Evolutionary conservation across 2,797 vertebrate species (phyloP).

Genomic region (Enteromius viviparus): DNA sequence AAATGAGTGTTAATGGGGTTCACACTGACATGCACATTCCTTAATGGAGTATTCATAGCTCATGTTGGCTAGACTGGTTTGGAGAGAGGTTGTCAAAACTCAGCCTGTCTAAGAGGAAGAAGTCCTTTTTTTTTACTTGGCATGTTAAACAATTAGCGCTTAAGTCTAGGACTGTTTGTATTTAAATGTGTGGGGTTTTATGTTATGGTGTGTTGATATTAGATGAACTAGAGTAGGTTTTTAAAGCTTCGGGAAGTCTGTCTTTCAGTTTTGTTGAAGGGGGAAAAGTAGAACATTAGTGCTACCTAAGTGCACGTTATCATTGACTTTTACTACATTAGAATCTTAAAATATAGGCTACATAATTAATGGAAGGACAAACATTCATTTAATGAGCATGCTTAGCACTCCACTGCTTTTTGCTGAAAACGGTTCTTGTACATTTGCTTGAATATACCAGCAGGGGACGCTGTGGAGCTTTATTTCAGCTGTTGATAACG

Average conservation of each 20-base stretch:
- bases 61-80: constrained; percentile 15
- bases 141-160: background rate
- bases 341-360: background rate
- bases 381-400: background rate
- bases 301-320: background rate
- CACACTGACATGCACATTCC: constrained; percentile 16
- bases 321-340: background rate
- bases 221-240: background rate
- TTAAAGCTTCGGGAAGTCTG: background rate
- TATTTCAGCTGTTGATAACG: background rate
- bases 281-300: background rate
- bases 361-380: background rate
- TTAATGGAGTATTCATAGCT: background rate
- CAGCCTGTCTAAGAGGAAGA: background rate
- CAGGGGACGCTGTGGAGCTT: constrained; percentile 19
- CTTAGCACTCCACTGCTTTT: background rate
- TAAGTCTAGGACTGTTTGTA: background rate
- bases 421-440: background rate
- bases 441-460: background rate
- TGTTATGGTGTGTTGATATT: background rate
- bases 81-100: background rate
- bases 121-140: background rate
- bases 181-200: background rate
- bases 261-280: too few species aligned
- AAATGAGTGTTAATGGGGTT: constrained; percentile 22